Base-by-base conservation (phyloP, 2,888 invertebrate genomes). In the Melitaea athalia region DNA sequence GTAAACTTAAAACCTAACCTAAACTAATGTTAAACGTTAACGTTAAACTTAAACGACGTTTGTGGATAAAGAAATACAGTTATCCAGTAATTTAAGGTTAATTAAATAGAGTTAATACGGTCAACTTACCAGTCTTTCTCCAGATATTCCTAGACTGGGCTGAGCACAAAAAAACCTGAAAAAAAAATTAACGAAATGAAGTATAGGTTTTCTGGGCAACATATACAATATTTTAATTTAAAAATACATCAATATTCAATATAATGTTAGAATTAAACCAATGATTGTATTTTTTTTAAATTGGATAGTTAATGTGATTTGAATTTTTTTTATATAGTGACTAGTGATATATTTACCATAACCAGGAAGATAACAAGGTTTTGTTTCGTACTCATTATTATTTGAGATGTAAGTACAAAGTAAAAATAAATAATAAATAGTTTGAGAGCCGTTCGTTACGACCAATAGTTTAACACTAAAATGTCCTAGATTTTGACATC, bases 81-180 rank as follows among this genome's bases (percentile, higher is more conserved):
- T 24, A 24, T 24, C 24, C 1, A 2, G 24, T 24, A 24, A 24
- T 24, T 24, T 24, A 24, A 24, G 24, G 24, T 24, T 24, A 43
- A 43, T 43, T 12, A 45, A 45, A 45, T 45, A 38, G 38, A 38
- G 38, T 38, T 24, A 38, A 38, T 5, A 38, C 3, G 4, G 38
- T 7, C 4, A 8, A 38, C 38, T 38, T 38, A 38, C 38, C 38
- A 38, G 38, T 14, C 5, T 24, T 53, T 31, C 17, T 24, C 53
- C 24, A 24, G 12, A 6, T 31, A 12, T 5, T 31, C 0, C 6
- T 47, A 7, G 59, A 24, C 42, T n/a, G 38, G 38, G 42, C 59
- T 12, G 59, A 42, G 15, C 42, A 42, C 5, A 59, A 12, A 42
- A 59, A 59, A 10, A 59, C 59, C 59, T 59, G 5, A 59, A 59